Percentiles rank a stretch among this genome's conserved stretches.
These are phyloP conservation scores for Prionace glauca DNA, from an alignment of 2,797 vertebrate species.

Conservation along the genomic window DNA sequence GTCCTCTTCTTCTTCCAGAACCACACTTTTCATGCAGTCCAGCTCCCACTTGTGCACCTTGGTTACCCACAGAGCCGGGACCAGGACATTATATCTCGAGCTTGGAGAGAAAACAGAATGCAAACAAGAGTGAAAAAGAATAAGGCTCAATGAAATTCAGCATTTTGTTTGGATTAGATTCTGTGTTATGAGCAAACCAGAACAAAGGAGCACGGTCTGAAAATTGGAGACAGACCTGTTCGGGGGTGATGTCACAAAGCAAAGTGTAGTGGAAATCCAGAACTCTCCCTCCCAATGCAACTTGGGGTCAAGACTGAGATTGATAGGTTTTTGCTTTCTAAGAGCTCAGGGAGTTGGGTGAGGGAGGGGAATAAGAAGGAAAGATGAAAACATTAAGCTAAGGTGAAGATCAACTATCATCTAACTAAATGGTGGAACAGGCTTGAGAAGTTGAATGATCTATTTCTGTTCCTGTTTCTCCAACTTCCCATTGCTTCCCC, in stretches of 20 bases:
- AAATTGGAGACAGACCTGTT: neutral
- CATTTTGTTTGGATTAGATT: neutral
- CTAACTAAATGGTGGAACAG: too few species aligned
- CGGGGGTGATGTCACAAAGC: neutral
- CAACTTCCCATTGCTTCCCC: too few species aligned
- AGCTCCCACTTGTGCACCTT: conserved; percentile 67
- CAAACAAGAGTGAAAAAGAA: neutral
- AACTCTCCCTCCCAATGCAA: neutral
- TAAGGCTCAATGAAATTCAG: neutral
- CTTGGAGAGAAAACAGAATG: conserved; percentile 44
- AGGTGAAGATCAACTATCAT: too few species aligned
- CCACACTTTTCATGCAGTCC: conserved; percentile 58
- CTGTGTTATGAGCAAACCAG: neutral
- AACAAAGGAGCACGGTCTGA: neutral
- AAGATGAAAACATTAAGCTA: too few species aligned
- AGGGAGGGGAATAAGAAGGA: too few species aligned
- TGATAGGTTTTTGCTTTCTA: too few species aligned
- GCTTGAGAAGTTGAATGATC: too few species aligned
- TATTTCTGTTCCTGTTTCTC: too few species aligned
- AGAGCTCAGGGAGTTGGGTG: too few species aligned
- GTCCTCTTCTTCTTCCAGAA: conserved; percentile 53
- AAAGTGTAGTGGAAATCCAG: neutral
- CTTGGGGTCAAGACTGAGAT: too few species aligned
- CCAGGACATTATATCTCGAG: conserved; percentile 54
- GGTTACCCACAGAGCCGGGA: conserved; percentile 58